Percentiles rank a stretch among this genome's conserved stretches.
These are phyloP conservation scores for Calonectris borealis DNA, from an alignment of 2,113 vertebrate genomes.

Conservation along the genomic window DNA sequence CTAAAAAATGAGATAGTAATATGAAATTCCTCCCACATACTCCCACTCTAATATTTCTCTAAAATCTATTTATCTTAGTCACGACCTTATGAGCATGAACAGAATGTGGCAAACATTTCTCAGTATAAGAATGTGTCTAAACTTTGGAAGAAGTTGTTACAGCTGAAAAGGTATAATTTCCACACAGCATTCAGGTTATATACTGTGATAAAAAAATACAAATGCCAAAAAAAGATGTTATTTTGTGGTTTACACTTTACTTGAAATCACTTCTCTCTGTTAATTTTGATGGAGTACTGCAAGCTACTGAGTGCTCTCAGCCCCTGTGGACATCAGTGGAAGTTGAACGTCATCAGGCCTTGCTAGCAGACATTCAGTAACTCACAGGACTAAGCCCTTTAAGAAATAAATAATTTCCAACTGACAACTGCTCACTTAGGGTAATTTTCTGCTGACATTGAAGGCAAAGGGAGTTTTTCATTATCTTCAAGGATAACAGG, in stretches of 20 bases:
- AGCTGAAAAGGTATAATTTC: conserved; percentile 49
- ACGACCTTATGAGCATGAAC: conserved; percentile 68
- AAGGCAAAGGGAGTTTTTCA: not conserved
- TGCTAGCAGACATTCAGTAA: not conserved
- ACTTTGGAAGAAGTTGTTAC: conserved; percentile 26
- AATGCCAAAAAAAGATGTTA: not conserved
- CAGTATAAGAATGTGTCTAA: conserved; percentile 22
- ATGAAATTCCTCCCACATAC: conserved; percentile 74
- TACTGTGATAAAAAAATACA: not conserved
- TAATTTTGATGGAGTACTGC: not conserved
- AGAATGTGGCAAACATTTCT: conserved; percentile 65
- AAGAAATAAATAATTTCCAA: not conserved
- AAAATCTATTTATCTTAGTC: conserved; percentile 76
- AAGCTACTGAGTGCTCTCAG: not conserved
- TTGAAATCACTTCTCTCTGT: not conserved
- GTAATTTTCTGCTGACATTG: not conserved
- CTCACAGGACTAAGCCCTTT: not conserved
- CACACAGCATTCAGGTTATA: not conserved
- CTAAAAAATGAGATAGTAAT: conserved; percentile 59
- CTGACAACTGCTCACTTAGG: not conserved
- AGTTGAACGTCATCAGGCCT: not conserved
- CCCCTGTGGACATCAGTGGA: not conserved
- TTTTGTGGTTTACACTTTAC: not conserved
- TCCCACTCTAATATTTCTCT: conserved; percentile 66
- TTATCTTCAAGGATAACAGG: not conserved